Evolutionary conservation across 2,113 vertebrate species (phyloP), one percentile per base, ranked within the genome.

Genomic region (Planiliza haematocheilus): DNA sequence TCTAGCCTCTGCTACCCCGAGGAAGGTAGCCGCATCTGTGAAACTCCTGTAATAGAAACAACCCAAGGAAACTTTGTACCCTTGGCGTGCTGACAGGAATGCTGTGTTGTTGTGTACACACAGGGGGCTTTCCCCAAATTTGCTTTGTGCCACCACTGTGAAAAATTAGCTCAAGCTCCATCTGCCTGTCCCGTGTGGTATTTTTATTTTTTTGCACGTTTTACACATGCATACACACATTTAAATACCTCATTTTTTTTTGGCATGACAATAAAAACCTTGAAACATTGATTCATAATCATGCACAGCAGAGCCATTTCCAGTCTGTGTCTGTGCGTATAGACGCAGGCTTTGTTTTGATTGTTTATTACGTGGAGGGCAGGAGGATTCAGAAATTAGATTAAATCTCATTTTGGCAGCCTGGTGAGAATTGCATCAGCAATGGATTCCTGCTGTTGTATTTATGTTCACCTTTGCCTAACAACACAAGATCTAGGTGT

Each of bases 21-120:
- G 65, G 63, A 79, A 56, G 46, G 53, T 63, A 67, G 52, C 20
- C 42, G 14, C 56, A 56, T 56, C 10, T 50, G 57, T 59, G 45
- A 74, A 71, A 77, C 24, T 53, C 39, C 68, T 70, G 48, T 39
- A 21, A 53, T 37, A 55, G 37, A 71, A 75, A 50, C 36, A 24
- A 73, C 58, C 59, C 48, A 69, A 55, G 42, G 14, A 53, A 58
- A 64, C 24, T 16, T 18, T 63, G 53, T 41, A 51, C 57, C 50
- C 10, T 67, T 18, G 6, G 8, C 0, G 30, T 62, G 43, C 41
- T 45, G 14, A 37, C n/a, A 66, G 38, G 64, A 76, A 71, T 48
- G 53, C 10, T 17, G 43, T 48, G 45, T 20, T 71, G 41, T 67
- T 76, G 48, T 70, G 53, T 56, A 37, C 7, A 7, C 66, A 43